A percentile compares a stretch with the other conserved stretches of the same genome.
Conservation (phyloP, 2,113 vertebrate species). For the Ovis canadensis region DNA sequence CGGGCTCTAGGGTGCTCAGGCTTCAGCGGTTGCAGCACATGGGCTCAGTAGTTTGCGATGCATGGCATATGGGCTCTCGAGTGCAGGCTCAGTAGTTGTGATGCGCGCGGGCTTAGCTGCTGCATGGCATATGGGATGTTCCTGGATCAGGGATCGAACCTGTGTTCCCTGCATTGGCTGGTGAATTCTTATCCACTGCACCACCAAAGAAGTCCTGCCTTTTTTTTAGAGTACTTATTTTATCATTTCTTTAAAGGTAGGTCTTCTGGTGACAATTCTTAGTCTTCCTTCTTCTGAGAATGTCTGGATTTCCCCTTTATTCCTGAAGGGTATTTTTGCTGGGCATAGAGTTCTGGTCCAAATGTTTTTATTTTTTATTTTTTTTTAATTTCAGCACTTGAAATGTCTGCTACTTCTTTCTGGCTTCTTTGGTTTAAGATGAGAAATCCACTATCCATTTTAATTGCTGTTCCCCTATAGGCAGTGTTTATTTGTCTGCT, state of each 20-base stretch:
- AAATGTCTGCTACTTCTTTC: not conserved
- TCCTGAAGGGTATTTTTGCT: not conserved
- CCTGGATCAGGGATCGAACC: not conserved
- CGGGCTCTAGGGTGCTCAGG: not conserved
- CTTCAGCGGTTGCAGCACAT: not conserved
- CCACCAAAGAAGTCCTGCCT: not conserved
- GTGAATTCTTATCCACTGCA: not conserved
- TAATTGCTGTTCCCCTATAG: not conserved
- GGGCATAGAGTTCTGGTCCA: not conserved
- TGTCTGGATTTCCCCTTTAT: not conserved
- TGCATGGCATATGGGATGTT: not conserved
- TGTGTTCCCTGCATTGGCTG: not conserved
- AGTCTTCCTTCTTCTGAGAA: not conserved
- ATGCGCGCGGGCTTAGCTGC: rapidly evolving
- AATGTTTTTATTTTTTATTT: not conserved
- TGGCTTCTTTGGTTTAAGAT: not conserved
- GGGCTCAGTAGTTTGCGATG: not conserved
- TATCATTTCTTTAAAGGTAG: not conserved
- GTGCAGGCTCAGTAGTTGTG: not conserved
- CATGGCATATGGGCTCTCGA: not conserved
- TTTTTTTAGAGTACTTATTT: not conserved
- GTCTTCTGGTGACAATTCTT: not conserved
- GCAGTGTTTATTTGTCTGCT: not conserved
- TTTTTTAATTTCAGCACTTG: not conserved
- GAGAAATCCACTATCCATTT: not conserved